Evolutionary conservation across 2,797 vertebrate genomes (phyloP).

Genomic region (Danio tinwini): DNA sequence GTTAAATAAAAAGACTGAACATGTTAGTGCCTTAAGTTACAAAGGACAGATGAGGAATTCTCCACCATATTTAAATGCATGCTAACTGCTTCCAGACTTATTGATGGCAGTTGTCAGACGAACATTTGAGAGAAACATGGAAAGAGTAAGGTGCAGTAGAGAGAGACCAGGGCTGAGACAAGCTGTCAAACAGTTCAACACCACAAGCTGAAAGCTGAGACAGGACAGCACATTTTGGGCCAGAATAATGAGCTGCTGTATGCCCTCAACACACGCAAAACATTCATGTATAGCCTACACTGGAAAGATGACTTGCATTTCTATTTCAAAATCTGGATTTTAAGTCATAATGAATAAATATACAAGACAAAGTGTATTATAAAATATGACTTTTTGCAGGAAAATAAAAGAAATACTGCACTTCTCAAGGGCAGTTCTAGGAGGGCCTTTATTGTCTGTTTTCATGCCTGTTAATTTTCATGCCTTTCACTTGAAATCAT

Average conservation of each 20-base stretch:
- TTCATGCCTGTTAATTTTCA: neutral
- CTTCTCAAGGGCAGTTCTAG: neutral
- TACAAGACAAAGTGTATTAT: neutral
- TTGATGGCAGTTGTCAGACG: conserved; percentile 1
- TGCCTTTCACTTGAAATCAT: neutral
- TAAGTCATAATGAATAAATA: neutral
- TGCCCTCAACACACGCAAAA: conserved; percentile 19
- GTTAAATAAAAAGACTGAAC: neutral
- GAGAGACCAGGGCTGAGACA: conserved; percentile 71
- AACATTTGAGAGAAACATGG: conserved; percentile 37
- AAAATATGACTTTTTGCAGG: neutral
- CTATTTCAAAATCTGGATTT: neutral
- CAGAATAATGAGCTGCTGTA: conserved; percentile 32
- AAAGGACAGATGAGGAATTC: neutral
- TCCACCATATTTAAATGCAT: conserved; percentile 26
- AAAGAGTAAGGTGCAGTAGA: conserved; percentile 73
- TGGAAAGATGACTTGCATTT: conserved; percentile 1
- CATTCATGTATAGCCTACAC: neutral
- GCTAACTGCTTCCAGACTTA: neutral
- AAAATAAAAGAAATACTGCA: conserved; percentile 6
- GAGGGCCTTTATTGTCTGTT: neutral
- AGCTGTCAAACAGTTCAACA: conserved; percentile 68
- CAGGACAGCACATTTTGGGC: conserved; percentile 9
- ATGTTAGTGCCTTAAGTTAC: neutral
- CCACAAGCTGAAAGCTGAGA: conserved; percentile 41